Percentiles rank a stretch among this genome's conserved stretches.
Conservation (phyloP, 2,888 invertebrate species). For the Apantesis nais region DNA sequence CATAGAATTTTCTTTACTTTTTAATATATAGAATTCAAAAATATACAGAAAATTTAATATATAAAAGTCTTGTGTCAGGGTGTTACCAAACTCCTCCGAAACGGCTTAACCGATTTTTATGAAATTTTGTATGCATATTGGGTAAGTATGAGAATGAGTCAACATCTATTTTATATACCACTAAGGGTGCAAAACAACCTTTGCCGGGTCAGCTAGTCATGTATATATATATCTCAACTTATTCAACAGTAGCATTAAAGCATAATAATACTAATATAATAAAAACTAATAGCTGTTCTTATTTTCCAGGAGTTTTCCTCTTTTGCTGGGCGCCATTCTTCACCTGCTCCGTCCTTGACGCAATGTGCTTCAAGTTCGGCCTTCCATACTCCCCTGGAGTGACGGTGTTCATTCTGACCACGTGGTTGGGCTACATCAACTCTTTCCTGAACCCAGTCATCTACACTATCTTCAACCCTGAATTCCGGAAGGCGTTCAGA, state of each 20-base stretch:
- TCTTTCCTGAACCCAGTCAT: conserved; percentile 97
- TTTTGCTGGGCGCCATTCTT: conserved; percentile 99
- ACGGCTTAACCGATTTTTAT: too few relatives aligned
- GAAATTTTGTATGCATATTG: too few relatives aligned
- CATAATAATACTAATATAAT: too few relatives aligned
- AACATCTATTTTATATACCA: too few relatives aligned
- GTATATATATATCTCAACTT: neutral
- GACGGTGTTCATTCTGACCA: conserved; percentile 96
- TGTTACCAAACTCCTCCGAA: too few relatives aligned
- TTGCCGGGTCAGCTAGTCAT: too few relatives aligned
- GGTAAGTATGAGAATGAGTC: too few relatives aligned
- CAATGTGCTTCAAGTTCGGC: conserved; percentile 95
- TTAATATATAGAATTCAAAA: too few relatives aligned
- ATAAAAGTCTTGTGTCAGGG: too few relatives aligned
- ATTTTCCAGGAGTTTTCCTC: conserved; percentile 95
- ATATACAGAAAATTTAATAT: too few relatives aligned
- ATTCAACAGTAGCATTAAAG: neutral
- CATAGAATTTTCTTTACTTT: too few relatives aligned
- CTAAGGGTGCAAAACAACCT: too few relatives aligned
- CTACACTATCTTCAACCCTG: conserved; percentile 98
- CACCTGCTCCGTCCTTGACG: conserved; percentile 98
- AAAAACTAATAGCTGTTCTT: conserved; percentile 2
- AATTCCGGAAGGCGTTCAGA: conserved; percentile 98
- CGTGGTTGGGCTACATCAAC: conserved; percentile 99
- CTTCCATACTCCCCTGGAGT: conserved; percentile 93